A percentile compares a stretch with the other conserved stretches of the same genome.
These are phyloP conservation scores for Monochamus saltuarius DNA, from an alignment of 1,140 invertebrate genomes.

Conservation along the genomic window DNA sequence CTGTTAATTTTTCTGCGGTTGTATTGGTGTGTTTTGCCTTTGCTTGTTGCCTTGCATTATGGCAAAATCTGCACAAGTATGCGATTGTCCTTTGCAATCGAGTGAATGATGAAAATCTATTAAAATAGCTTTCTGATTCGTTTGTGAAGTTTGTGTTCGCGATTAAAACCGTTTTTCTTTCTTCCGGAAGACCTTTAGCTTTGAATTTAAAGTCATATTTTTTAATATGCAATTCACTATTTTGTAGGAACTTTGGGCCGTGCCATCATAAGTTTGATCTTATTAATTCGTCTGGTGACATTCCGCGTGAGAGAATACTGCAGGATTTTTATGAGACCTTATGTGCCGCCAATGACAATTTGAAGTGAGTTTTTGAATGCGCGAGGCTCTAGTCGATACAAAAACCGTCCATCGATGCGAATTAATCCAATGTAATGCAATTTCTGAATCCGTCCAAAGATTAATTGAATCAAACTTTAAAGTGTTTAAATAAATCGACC, in stretches of 20 bases:
- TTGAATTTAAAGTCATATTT: background rate
- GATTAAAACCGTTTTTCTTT: background rate
- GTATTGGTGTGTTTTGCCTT: no score
- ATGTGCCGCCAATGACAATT: constrained; percentile 56
- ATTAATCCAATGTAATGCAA: constrained; percentile 49
- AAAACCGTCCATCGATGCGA: constrained; percentile 38
- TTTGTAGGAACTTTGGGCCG: constrained; percentile 24
- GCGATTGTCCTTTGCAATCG: no score
- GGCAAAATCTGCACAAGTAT: no score
- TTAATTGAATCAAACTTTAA: constrained; percentile 24
- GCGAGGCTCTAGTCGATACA: constrained; percentile 47
- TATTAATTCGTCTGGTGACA: constrained; percentile 28
- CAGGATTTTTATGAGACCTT: constrained; percentile 47
- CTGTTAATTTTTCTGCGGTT: background rate
- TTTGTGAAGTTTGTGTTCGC: no score
- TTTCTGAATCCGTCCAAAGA: constrained; percentile 50
- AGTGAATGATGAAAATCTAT: no score
- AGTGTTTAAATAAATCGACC: no score
- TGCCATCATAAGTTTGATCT: constrained; percentile 40
- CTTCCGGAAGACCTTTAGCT: background rate
- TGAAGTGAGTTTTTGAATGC: no score
- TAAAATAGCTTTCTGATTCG: background rate
- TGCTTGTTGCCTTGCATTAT: no score
- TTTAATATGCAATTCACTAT: background rate
- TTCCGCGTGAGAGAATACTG: constrained; percentile 49